These are phyloP conservation scores for Odontamblyopus rebecca DNA, from an alignment of 2,797 vertebrate species.

Conservation along the genomic window DNA sequence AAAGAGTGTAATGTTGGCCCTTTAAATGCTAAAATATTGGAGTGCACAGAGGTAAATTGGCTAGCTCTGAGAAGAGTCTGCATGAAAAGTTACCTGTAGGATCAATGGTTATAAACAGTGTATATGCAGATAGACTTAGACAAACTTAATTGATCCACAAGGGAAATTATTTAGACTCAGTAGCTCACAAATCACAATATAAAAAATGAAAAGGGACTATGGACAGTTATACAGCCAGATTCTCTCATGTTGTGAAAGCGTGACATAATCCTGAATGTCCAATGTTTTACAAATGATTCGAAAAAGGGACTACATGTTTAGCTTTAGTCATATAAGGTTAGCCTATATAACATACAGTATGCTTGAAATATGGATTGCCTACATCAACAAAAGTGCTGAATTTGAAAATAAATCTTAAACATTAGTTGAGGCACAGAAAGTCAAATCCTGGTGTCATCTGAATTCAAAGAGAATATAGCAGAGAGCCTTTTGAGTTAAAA, in stretches of 20 bases:
- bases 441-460: constrained; percentile 11
- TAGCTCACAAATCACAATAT: no score
- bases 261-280: no score
- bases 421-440: constrained; percentile 3
- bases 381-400: not conserved
- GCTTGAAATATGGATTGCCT: not conserved
- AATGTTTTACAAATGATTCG: no score
- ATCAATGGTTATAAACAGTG: no score
- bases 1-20: no score
- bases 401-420: not conserved
- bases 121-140: no score
- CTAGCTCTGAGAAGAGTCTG: no score
- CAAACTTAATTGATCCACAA: no score
- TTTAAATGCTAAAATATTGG: no score
- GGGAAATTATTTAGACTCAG: no score
- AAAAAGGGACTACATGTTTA: not conserved
- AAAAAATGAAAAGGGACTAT: not conserved
- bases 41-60: no score
- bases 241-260: not conserved
- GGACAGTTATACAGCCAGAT: not conserved
- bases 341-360: not conserved
- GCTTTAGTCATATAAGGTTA: not conserved
- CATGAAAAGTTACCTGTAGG: no score
- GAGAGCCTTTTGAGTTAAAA: constrained; percentile 10
- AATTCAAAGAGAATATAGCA: constrained; percentile 4